Evolutionary conservation across 2,113 vertebrate genomes (phyloP).

Genomic region (Panthera tigris): DNA sequence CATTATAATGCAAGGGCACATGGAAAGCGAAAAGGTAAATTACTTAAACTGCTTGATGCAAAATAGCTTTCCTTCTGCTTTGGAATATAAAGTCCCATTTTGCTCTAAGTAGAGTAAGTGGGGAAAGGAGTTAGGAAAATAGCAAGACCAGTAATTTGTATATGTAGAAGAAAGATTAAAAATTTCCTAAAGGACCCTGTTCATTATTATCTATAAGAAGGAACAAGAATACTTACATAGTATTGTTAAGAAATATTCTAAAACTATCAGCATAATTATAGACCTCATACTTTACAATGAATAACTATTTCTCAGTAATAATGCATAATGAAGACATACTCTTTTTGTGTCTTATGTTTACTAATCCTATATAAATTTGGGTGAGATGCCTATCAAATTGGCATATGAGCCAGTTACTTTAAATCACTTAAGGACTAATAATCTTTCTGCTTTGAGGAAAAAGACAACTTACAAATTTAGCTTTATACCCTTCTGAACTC

Average conservation of each 20-base stretch:
- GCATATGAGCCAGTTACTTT: background rate
- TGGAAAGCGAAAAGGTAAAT: conserved; percentile 64
- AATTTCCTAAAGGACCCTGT: background rate
- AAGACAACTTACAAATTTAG: background rate
- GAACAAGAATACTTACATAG: background rate
- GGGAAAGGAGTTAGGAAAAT: background rate
- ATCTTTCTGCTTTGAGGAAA: conserved; percentile 18
- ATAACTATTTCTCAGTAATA: conserved; percentile 10
- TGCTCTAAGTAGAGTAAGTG: background rate
- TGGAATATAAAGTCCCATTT: background rate
- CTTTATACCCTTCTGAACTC: background rate
- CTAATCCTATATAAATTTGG: conserved; percentile 6
- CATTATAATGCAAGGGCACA: conserved; percentile 75
- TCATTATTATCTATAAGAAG: background rate
- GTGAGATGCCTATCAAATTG: background rate
- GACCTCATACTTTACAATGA: background rate
- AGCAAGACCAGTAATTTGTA: background rate
- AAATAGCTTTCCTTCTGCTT: conserved; percentile 12
- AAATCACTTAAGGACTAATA: conserved; percentile 36
- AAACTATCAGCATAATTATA: conserved; percentile 10
- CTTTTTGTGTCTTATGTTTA: conserved; percentile 16
- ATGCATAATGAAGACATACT: background rate
- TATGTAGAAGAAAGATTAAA: background rate
- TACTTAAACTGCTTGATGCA: background rate
- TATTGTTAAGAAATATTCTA: background rate